Base-by-base conservation (phyloP, 2,113 vertebrate species). In the Hippocampus mohnikei region DNA sequence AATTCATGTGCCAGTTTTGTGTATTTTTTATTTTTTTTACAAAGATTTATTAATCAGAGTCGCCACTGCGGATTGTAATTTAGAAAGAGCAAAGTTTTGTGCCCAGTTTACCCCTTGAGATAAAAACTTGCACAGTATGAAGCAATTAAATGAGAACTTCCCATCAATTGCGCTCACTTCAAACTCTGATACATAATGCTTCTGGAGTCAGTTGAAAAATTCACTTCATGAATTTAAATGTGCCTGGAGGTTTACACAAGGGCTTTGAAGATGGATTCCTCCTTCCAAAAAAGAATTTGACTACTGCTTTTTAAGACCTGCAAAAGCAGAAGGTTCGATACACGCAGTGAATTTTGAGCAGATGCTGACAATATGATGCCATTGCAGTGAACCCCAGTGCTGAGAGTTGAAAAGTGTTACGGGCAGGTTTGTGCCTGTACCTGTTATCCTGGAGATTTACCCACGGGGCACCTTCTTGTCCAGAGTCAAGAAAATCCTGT, bases 381-480 rank as follows among this genome's bases (percentile, higher is more conserved):
- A 83, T 48, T 42, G 33, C 80, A 8, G 33, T 81, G 74, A 85
- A 76, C 85, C 61, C 66, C 69, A 25, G 59, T 15, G 67, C 70
- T 66, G 23, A 37, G 76, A 78, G 78, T 69, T 82, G 73, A 84
- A 67, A 75, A 75, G 83, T 80, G 79, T 79, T 67, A 44, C 1
- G 44, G 87, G 73, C 86, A 84, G 76, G 86, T 88, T 76, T n/a
- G 50, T 75, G 69, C 84, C 64, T 84, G 84, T 75, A 75, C 78
- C 70, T 84, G 74, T 81, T 78, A 74, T 84, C 80, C 66, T 78
- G 74, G 73, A 83, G 83, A 79, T 85, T 73, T 78, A 29, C 76
- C 78, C 74, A 59, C 62, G 33, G 68, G 72, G 77, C 56, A 81
- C 76, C 55, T 69, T 71, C 70, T 23, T 80, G 77, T 70, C 56